Conservation (phyloP, 2,113 vertebrate genomes). For the Spea bombifrons region DNA sequence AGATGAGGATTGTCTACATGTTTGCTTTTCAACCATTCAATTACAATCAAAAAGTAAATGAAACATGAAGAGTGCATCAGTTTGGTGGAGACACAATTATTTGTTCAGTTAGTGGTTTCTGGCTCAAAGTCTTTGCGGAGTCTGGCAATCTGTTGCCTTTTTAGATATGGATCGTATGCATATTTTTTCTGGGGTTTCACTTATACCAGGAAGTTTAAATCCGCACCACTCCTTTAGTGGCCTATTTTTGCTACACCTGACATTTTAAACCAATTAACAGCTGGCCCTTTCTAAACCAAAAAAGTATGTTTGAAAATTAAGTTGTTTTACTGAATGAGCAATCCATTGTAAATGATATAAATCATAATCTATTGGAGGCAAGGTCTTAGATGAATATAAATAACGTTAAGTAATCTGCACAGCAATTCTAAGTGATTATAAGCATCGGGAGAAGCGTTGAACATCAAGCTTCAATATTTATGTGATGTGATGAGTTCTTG, state of each 20-base stretch:
- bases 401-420: conserved; percentile 18
- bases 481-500: neutral
- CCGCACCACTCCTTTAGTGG: conserved; percentile 55
- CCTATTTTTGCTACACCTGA: conserved; percentile 55
- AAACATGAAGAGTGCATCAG: conserved; percentile 62
- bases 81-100: conserved; percentile 69
- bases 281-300: neutral
- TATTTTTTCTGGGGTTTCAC: conserved; percentile 52
- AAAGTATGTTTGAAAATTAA: conserved; percentile 40
- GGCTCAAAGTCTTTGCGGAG: conserved; percentile 66
- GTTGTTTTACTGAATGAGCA: conserved; percentile 30
- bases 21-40: conserved; percentile 73
- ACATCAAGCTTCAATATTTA: neutral
- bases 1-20: conserved; percentile 75
- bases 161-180: conserved; percentile 63
- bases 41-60: conserved; percentile 75
- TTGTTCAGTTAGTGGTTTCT: conserved; percentile 68
- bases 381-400: conserved; percentile 31
- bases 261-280: conserved; percentile 67
- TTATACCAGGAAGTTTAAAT: conserved; percentile 61
- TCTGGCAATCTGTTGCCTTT: conserved; percentile 62
- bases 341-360: conserved; percentile 28
- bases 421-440: conserved; percentile 33
- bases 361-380: conserved; percentile 33
- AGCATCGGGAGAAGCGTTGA: conserved; percentile 30